These are phyloP conservation scores for Unio delphinus DNA, from an alignment of 2,888 invertebrate genomes.

Conservation along the genomic window DNA sequence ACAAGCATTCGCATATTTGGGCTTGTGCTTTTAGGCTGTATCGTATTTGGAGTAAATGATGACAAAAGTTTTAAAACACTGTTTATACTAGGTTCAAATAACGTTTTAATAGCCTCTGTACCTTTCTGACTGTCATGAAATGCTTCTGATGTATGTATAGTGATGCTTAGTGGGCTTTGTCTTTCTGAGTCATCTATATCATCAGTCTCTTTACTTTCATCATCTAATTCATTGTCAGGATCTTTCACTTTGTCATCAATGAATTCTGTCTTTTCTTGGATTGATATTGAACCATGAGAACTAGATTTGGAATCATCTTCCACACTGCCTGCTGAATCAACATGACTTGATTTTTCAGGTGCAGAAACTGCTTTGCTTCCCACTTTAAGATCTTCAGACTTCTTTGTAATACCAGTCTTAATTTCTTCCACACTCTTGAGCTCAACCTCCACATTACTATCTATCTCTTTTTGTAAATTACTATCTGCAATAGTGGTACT, in stretches of 20 bases:
- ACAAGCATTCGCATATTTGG: conserved; percentile 1
- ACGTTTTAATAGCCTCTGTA: conserved; percentile 18
- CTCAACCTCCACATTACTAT: not conserved
- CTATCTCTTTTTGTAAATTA: not conserved
- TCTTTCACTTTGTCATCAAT: not conserved
- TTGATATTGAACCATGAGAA: no score
- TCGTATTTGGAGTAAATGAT: no score
- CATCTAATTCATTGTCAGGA: conserved; percentile 1
- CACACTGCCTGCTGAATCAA: not conserved
- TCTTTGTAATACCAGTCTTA: not conserved
- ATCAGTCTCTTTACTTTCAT: conserved; percentile 1
- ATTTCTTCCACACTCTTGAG: not conserved
- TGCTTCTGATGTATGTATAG: not conserved
- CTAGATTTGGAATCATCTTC: not conserved
- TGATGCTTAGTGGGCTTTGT: conserved; percentile 6
- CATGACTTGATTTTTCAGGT: not conserved
- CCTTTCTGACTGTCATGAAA: not conserved
- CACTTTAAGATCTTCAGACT: not conserved
- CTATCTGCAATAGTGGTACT: not conserved
- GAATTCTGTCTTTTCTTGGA: no score
- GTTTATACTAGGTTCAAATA: conserved; percentile 14
- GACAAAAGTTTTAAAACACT: conserved; percentile 23
- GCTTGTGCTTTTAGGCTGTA: no score
- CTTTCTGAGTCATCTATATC: conserved; percentile 10
- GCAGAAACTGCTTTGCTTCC: not conserved